Evolutionary conservation across 2,888 invertebrate species (phyloP).

Genomic region (Allacma fusca): DNA sequence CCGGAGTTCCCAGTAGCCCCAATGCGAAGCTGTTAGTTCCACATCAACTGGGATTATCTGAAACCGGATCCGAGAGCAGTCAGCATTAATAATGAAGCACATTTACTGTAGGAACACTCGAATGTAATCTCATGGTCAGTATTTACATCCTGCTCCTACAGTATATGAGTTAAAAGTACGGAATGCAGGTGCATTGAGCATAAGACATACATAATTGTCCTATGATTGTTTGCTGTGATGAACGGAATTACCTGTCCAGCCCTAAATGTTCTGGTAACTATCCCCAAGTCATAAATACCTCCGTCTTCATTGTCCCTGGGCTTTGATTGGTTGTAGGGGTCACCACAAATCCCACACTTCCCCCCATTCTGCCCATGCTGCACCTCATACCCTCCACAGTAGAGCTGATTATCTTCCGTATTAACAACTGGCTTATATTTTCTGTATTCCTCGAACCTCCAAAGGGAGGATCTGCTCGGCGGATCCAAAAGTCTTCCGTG

Average conservation of each 20-base stretch:
- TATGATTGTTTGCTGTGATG: no score
- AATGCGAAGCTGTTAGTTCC: conserved; percentile 63
- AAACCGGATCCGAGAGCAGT: not conserved
- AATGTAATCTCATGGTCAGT: no score
- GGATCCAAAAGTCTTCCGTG: conserved; percentile 54
- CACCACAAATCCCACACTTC: conserved; percentile 66
- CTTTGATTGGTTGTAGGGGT: conserved; percentile 62
- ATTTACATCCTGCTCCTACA: no score
- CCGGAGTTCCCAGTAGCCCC: conserved; percentile 63
- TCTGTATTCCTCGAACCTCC: conserved; percentile 48
- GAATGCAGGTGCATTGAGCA: no score
- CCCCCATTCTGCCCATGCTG: conserved; percentile 62
- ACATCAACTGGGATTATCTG: conserved; percentile 62
- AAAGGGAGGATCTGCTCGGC: conserved; percentile 49
- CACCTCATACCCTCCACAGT: conserved; percentile 50
- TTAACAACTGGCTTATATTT: conserved; percentile 45
- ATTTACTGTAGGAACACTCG: no score
- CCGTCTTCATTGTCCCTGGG: conserved; percentile 63
- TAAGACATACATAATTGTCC: no score
- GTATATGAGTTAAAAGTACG: no score
- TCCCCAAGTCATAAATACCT: conserved; percentile 61
- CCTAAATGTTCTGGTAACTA: conserved; percentile 60
- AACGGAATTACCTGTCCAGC: conserved; percentile 60
- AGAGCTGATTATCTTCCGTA: conserved; percentile 53
- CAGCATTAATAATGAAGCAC: no score